Evolutionary conservation across 2,888 invertebrate genomes (phyloP).

Genomic region (Nycteola revayana): DNA sequence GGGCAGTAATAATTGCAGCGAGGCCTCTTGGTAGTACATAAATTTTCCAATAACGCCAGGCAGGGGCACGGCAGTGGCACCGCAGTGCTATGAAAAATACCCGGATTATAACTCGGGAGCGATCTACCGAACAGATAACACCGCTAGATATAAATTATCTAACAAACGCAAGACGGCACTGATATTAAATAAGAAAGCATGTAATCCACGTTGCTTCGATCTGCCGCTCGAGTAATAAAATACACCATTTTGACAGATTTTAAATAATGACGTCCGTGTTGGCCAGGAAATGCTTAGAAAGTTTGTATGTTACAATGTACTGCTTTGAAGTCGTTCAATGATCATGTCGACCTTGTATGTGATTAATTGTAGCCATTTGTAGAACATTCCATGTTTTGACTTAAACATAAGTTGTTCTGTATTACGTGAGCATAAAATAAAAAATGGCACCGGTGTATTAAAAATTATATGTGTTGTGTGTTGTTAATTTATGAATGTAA

Average conservation of each 20-base stretch:
- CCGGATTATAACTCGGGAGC: constrained; percentile 77
- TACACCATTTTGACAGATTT: constrained; percentile 79
- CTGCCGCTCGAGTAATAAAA: constrained; percentile 69
- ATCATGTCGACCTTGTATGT: constrained; percentile 49
- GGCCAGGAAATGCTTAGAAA: constrained; percentile 76
- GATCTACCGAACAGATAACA: constrained; percentile 72
- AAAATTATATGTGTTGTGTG: too few species aligned
- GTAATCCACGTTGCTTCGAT: constrained; percentile 77
- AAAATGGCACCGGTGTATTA: constrained; percentile 1
- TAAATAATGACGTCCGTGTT: constrained; percentile 78
- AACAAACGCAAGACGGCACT: constrained; percentile 76
- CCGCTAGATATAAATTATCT: constrained; percentile 76
- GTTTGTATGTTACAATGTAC: constrained; percentile 53
- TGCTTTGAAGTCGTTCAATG: constrained; percentile 57
- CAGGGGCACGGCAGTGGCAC: constrained; percentile 40
- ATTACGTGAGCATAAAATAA: constrained; percentile 20
- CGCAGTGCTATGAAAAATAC: constrained; percentile 74
- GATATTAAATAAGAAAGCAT: constrained; percentile 81
- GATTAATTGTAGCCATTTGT: constrained; percentile 44
- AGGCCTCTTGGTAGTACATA: constrained; percentile 61
- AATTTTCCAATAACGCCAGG: constrained; percentile 59
- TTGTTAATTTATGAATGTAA: too few species aligned
- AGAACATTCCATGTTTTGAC: constrained; percentile 31
- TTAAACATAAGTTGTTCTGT: constrained; percentile 25
- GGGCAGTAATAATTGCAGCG: constrained; percentile 67